Evolutionary conservation across 1,140 invertebrate genomes (phyloP), one percentile per base, ranked within the genome.

Genomic region (Lepidurus couesii): DNA sequence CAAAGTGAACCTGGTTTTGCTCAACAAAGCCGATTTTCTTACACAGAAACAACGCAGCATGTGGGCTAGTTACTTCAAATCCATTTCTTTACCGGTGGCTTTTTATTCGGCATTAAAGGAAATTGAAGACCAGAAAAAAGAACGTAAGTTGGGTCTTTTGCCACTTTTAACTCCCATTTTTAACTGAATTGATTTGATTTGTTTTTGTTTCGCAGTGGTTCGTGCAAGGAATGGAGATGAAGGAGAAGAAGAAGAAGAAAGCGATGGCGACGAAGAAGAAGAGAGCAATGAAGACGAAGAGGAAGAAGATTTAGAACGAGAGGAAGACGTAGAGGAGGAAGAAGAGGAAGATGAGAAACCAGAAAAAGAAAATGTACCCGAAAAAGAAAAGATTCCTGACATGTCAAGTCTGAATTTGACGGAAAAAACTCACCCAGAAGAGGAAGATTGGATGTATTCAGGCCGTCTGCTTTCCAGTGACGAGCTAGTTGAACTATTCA

Each of bases 1-100:
- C 78, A 96, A 99, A 85, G 85, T 88, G 21, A 95, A 92, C 85
- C 85, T 98, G 80, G 87, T 99, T 34, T 86, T 99, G 13, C 85
- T 99, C 7, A 99, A 99, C 85, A 99, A 99, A 85, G 92, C 97
- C n/a, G 98, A 99, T 85, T 92, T 95, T 82, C 87, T 99, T 2
- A 95, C 91, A 1, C 86, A 89, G 74, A 84, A 90, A 81, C 96
- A 98, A 83, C 88, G 97, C 79, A 84, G 91, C 82, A 85, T 84
- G 42, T 99, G 98, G 98, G 90, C 92, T 0, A 86, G 92, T 74
- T 98, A 97, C 86, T 99, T 99, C 84, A 87, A 89, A 75, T 84
- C 89, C 76, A 84, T 85, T 79, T 87, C 89, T 44, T 86, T 96
- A 7, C 86, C 84, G 47, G 89, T 92, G 3, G 91, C 91, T 7